Evolutionary conservation across 2,888 invertebrate species (phyloP).

Genomic region (Napeogenes inachia): DNA sequence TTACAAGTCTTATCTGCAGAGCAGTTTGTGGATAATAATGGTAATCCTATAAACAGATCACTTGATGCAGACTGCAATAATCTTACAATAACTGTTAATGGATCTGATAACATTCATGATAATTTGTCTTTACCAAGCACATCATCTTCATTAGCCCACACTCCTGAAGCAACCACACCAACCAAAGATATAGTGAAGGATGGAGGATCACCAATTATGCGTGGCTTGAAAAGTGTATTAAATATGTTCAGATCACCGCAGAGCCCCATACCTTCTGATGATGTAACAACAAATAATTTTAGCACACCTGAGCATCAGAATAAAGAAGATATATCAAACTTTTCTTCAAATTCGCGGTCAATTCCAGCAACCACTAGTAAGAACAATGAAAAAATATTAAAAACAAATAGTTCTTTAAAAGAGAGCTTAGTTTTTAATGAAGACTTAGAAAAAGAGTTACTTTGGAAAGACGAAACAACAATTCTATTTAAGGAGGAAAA

Average conservation of each 20-base stretch:
- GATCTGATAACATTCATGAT: slow-evolving; percentile 50
- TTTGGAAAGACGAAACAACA: slow-evolving; percentile 68
- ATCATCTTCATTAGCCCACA: slow-evolving; percentile 53
- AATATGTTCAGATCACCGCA: slow-evolving; percentile 69
- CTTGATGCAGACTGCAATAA: slow-evolving; percentile 42
- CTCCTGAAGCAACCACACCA: slow-evolving; percentile 66
- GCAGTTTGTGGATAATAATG: slow-evolving; percentile 42
- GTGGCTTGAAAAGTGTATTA: slow-evolving; percentile 65
- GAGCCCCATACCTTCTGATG: slow-evolving; percentile 56
- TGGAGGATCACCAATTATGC: slow-evolving; percentile 64
- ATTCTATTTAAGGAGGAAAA: slow-evolving; percentile 62
- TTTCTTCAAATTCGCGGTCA: slow-evolving; percentile 43
- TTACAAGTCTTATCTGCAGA: slow-evolving; percentile 51
- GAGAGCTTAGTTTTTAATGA: slow-evolving; percentile 65
- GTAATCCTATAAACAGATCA: slow-evolving; percentile 43
- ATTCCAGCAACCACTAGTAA: slow-evolving; percentile 53
- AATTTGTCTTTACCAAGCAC: slow-evolving; percentile 55
- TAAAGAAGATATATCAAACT: slow-evolving; percentile 18
- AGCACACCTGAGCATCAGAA: slow-evolving; percentile 28
- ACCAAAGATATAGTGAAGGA: slow-evolving; percentile 58
- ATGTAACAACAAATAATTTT: slow-evolving; percentile 29
- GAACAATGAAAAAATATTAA: slow-evolving; percentile 46
- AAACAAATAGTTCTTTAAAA: slow-evolving; percentile 57
- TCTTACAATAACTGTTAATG: slow-evolving; percentile 46
- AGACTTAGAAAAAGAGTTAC: slow-evolving; percentile 62